Conservation (phyloP, 2,888 invertebrate genomes). For the Brenthis ino region DNA sequence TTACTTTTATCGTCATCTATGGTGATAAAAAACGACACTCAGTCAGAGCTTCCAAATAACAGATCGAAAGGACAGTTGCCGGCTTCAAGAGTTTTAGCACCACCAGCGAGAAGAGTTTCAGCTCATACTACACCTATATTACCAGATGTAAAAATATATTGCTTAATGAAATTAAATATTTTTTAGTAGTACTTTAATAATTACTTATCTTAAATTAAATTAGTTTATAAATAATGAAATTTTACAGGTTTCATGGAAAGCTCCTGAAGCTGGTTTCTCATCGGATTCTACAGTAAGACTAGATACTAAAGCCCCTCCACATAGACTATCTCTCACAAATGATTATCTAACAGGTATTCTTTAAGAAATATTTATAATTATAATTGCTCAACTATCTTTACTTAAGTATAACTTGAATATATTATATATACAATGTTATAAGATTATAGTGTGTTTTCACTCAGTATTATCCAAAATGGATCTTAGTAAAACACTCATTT, state of each 20-base stretch:
- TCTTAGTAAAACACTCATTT: no score
- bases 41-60: constrained; percentile 86
- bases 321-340: constrained; percentile 78
- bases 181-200: neutral
- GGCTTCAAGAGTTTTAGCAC: constrained; percentile 61
- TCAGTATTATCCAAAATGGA: neutral
- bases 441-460: neutral
- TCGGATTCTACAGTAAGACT: constrained; percentile 69
- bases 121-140: constrained; percentile 68
- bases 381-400: neutral
- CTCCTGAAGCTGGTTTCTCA: constrained; percentile 71
- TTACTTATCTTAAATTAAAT: neutral
- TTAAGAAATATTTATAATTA: constrained; percentile 20
- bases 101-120: constrained; percentile 65
- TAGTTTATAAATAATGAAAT: neutral
- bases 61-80: constrained; percentile 60
- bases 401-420: no score
- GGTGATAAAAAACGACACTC: constrained; percentile 89
- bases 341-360: constrained; percentile 76
- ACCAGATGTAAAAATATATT: constrained; percentile 62
- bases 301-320: constrained; percentile 65
- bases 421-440: no score
- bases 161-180: neutral
- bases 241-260: constrained; percentile 74
- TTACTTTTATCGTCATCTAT: constrained; percentile 83